A percentile compares a stretch with the other conserved stretches of the same genome.
Evolutionary conservation across 2,113 vertebrate species (phyloP).

Genomic region (Apeltes quadracus): DNA sequence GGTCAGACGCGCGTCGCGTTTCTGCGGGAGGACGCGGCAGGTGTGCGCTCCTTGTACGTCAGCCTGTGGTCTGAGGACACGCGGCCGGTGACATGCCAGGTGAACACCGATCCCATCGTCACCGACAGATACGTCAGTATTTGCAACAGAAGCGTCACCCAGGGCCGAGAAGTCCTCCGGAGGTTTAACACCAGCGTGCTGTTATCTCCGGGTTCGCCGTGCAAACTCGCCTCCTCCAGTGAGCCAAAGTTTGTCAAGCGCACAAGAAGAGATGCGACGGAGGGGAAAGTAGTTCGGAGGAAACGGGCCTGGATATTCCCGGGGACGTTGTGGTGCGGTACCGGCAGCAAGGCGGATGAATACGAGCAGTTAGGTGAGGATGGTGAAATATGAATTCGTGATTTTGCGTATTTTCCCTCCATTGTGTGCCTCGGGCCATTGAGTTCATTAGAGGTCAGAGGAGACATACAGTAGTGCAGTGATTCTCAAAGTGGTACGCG

Average conservation of each 20-base stretch:
- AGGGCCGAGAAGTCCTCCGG: background rate
- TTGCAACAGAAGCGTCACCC: constrained; percentile 54
- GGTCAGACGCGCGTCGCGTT: constrained; percentile 52
- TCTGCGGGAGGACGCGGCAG: constrained; percentile 28
- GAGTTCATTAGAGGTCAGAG: background rate
- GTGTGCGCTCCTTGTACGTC: constrained; percentile 60
- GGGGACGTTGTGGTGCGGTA: constrained; percentile 91
- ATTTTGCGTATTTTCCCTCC: background rate
- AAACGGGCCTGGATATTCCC: constrained; percentile 86
- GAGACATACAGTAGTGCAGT: background rate
- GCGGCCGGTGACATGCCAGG: constrained; percentile 66
- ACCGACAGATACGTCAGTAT: constrained; percentile 49
- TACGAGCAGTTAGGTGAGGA: constrained; percentile 85
- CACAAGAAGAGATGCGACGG: background rate
- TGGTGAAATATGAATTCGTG: background rate
- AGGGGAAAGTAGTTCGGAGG: constrained; percentile 4
- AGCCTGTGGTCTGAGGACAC: constrained; percentile 73
- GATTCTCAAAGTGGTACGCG: no score
- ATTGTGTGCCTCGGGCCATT: background rate
- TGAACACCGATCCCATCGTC: constrained; percentile 19
- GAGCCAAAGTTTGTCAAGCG: background rate
- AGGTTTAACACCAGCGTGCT: constrained; percentile 49
- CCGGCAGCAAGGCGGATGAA: constrained; percentile 79
- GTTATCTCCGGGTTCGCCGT: constrained; percentile 45
- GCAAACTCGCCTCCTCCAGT: constrained; percentile 19